Conservation (phyloP, 2,888 invertebrate genomes). For the Steinernema hermaphroditum region DNA sequence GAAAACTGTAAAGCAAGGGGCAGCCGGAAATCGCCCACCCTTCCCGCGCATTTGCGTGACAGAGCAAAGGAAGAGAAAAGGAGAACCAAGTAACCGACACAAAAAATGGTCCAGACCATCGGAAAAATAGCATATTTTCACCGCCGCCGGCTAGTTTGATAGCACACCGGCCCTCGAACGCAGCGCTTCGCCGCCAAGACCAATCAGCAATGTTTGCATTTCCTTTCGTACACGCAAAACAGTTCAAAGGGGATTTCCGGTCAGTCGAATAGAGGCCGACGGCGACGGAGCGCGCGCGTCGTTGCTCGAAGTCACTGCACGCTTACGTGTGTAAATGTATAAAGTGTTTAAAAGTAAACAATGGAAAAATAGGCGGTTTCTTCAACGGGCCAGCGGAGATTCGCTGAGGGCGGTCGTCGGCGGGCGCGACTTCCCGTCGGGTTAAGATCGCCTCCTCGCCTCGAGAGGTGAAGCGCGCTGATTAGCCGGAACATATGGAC, state of each 20-base stretch:
- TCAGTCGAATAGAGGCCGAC: conserved; percentile 4
- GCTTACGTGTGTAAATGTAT: neutral
- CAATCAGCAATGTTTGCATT: conserved; percentile 20
- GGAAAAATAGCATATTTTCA: neutral
- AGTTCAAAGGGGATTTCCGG: conserved; percentile 26
- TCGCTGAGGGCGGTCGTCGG: too few relatives aligned
- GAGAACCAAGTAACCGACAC: neutral
- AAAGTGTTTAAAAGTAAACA: conserved; percentile 11
- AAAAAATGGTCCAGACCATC: neutral
- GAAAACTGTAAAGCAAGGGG: too few relatives aligned
- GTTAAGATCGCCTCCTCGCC: too few relatives aligned
- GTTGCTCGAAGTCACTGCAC: neutral
- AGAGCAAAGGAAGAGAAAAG: neutral
- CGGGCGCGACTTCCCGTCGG: too few relatives aligned
- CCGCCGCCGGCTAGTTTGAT: neutral
- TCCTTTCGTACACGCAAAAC: conserved; percentile 30
- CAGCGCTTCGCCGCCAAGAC: neutral
- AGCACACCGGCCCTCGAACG: neutral
- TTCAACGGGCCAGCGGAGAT: too few relatives aligned
- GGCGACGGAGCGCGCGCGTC: neutral
- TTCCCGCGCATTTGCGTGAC: too few relatives aligned
- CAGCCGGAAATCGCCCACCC: too few relatives aligned
- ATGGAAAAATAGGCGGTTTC: neutral
- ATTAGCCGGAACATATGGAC: conserved; percentile 2
- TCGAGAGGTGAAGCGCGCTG: too few relatives aligned